phyloP scores from a whole-genome alignment of 2,113 vertebrate species.

The Scolopax mira region DNA sequence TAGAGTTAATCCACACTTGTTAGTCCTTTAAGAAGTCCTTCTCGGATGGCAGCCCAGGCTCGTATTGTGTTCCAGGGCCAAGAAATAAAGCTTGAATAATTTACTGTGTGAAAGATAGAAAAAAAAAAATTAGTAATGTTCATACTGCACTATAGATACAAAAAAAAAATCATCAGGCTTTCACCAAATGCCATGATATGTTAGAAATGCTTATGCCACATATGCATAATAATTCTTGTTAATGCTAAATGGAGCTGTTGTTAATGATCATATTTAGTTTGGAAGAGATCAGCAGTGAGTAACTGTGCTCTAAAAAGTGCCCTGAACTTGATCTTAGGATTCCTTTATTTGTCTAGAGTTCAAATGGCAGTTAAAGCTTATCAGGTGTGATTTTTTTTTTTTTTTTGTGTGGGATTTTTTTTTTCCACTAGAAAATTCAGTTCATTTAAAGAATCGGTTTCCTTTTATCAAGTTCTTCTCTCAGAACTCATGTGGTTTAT shows the following conservation, averaged over 20 bases:
- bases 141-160: background rate
- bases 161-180: constrained; percentile 13
- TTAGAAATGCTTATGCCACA: background rate
- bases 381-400: background rate
- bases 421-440: background rate
- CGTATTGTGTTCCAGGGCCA: background rate
- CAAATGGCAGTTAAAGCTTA: background rate
- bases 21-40: constrained; percentile 17
- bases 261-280: background rate
- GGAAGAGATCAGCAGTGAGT: background rate
- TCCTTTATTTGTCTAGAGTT: background rate
- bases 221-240: constrained; percentile 26
- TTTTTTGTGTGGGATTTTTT: background rate
- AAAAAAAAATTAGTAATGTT: background rate
- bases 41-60: constrained; percentile 10
- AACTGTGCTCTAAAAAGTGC: background rate
- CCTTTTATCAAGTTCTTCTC: background rate
- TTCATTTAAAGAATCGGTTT: background rate
- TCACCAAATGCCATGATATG: constrained; percentile 13
- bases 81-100: constrained; percentile 39
- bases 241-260: background rate
- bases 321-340: background rate
- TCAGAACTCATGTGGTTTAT: background rate
- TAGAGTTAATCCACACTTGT: background rate
- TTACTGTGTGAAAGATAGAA: background rate